Evolutionary conservation across 1,140 invertebrate genomes (phyloP), one percentile per base, ranked within the genome.

Genomic region (Patella vulgata): DNA sequence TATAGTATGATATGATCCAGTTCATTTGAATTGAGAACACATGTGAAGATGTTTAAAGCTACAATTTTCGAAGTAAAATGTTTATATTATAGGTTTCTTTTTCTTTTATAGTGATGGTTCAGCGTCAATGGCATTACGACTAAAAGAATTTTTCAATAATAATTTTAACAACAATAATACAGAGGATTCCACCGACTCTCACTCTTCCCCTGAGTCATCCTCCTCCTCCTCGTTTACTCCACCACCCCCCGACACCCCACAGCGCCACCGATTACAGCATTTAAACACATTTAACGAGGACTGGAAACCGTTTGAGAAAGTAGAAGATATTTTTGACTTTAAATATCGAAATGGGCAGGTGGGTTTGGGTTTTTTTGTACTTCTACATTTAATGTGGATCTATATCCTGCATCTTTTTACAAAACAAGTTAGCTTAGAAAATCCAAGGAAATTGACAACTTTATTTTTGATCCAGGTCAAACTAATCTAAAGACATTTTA

Each of bases 81-180:
- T n/a, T n/a, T n/a, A n/a, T n/a, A n/a, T n/a, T n/a, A n/a, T n/a
- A n/a, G n/a, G n/a, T n/a, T n/a, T n/a, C n/a, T n/a, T n/a, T n/a
- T n/a, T n/a, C n/a, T n/a, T 65, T 84, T 81, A 30, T 67, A 88
- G 88, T 66, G 88, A 89, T 77, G 82, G 85, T 31, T 87, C 88
- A 5, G 85, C 87, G 0, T 86, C 86, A 52, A 81, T 85, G 66
- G 88, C 87, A 1, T 88, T 86, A 69, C 87, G 86, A 62, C 54
- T 81, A 21, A 64, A 68, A 47, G 68, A 77, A 46, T 63, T 71
- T 21, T 55, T 70, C 31, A 27, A 64, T 8, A 59, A 51, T 33
- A 63, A 65, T 36, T n/a, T 25, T 11, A 25, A 36, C 46, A 46
- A 19, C 40, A 36, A 51, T 42, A 21, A 31, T 23, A 30, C 40